phyloP scores from a whole-genome alignment of 2,888 invertebrate genomes.

The Listrodromus nycthemerus region DNA sequence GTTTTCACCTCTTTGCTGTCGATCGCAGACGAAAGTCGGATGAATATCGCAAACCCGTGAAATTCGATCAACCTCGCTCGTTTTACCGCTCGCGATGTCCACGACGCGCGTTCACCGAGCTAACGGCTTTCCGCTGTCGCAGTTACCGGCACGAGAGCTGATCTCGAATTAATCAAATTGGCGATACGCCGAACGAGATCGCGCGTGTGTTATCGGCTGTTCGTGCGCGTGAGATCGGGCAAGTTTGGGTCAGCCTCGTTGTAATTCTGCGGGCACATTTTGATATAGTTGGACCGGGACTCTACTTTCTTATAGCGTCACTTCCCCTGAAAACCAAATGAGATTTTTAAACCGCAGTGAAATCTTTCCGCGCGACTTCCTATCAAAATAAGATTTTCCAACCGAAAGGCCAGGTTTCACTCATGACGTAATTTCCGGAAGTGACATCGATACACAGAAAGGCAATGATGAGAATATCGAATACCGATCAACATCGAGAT shows the following conservation, averaged over 20 bases:
- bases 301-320: not conserved
- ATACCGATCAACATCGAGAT: no score
- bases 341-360: no score
- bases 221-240: slow-evolving; percentile 3
- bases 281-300: not conserved
- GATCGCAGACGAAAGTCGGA: slow-evolving; percentile 26
- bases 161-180: slow-evolving; percentile 75
- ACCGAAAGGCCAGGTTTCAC: no score
- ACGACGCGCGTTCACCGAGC: slow-evolving; percentile 32
- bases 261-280: not conserved
- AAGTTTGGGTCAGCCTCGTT: not conserved
- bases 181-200: slow-evolving; percentile 66
- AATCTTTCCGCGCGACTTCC: no score
- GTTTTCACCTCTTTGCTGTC: not conserved
- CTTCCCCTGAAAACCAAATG: no score
- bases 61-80: slow-evolving; percentile 57
- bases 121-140: slow-evolving; percentile 41
- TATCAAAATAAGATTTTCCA: no score
- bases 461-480: no score
- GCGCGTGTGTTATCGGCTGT: not conserved
- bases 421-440: no score
- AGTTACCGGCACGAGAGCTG: slow-evolving; percentile 66
- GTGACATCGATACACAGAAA: no score
- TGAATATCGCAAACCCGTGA: slow-evolving; percentile 50
- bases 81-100: slow-evolving; percentile 52